Percentiles rank a stretch among this genome's conserved stretches.
Conservation (phyloP, 2,888 invertebrate genomes). For the Prosopocoilus inquinatus region DNA sequence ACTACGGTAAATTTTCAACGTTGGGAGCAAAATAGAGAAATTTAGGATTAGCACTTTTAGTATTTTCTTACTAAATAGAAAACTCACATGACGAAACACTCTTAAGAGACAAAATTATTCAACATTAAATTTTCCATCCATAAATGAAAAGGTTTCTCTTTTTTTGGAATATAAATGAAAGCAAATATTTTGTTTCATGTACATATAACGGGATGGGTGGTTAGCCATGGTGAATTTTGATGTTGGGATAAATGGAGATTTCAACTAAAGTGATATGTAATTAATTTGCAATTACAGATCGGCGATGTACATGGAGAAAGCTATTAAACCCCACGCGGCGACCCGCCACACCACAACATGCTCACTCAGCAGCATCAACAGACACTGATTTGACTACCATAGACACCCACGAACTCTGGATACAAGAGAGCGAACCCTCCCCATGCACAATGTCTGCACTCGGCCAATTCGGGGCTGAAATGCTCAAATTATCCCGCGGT, state of each 20-base stretch:
- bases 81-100: too few relatives aligned
- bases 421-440: constrained; percentile 66
- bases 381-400: constrained; percentile 82
- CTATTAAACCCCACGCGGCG: constrained; percentile 56
- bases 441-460: constrained; percentile 82
- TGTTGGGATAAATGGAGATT: neutral
- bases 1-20: too few relatives aligned
- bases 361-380: constrained; percentile 70
- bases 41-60: too few relatives aligned
- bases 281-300: constrained; percentile 53
- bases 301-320: constrained; percentile 77
- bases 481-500: constrained; percentile 79
- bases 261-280: constrained; percentile 7
- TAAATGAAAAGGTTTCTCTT: too few relatives aligned
- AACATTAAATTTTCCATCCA: too few relatives aligned
- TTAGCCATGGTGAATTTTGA: neutral
- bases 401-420: constrained; percentile 82
- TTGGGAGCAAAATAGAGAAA: too few relatives aligned
- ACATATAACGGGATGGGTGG: too few relatives aligned
- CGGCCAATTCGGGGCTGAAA: constrained; percentile 83
- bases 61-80: too few relatives aligned
- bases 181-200: too few relatives aligned
- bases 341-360: constrained; percentile 57
- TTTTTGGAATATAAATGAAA: too few relatives aligned
- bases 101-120: too few relatives aligned